phyloP scores from a whole-genome alignment of 2,888 invertebrate species.

The Zaprionus bogoriensis region DNA sequence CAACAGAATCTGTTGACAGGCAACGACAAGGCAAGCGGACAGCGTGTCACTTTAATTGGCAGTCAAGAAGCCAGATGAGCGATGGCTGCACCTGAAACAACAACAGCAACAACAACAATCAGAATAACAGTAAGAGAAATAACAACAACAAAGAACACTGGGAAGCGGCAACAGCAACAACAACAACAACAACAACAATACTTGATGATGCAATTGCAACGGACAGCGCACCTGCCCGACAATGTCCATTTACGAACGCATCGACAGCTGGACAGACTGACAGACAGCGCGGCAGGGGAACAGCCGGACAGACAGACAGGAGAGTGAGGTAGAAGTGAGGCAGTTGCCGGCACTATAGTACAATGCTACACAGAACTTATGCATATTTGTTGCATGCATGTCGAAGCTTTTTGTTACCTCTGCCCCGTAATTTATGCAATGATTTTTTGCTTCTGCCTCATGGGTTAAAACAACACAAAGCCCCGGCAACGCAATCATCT shows the following conservation, averaged over 20 bases:
- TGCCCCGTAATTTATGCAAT: constrained; percentile 61
- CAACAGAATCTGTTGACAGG: constrained; percentile 49
- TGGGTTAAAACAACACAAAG: constrained; percentile 54
- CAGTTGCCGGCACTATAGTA: constrained; percentile 5
- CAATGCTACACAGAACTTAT: constrained; percentile 30
- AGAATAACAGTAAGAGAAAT: constrained; percentile 8
- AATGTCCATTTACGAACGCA: not conserved
- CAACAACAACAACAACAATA: constrained; percentile 1
- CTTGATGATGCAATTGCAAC: constrained; percentile 37
- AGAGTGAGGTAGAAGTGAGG: not conserved
- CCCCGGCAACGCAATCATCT: constrained; percentile 35
- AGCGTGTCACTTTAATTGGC: constrained; percentile 65
- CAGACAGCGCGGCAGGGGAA: not conserved
- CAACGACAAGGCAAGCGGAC: constrained; percentile 58
- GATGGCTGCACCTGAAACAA: constrained; percentile 22
- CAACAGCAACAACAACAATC: constrained; percentile 2
- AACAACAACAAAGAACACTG: constrained; percentile 25
- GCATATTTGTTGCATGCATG: constrained; percentile 61
- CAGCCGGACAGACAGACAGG: not conserved
- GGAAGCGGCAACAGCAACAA: not conserved
- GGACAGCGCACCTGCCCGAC: constrained; percentile 10
- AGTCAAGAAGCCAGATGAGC: constrained; percentile 46
- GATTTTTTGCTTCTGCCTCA: constrained; percentile 50
- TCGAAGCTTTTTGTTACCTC: constrained; percentile 28
- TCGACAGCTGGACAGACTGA: not conserved